Base-by-base conservation (phyloP, 1,140 invertebrate species). In the Rhyzopertha dominica region DNA sequence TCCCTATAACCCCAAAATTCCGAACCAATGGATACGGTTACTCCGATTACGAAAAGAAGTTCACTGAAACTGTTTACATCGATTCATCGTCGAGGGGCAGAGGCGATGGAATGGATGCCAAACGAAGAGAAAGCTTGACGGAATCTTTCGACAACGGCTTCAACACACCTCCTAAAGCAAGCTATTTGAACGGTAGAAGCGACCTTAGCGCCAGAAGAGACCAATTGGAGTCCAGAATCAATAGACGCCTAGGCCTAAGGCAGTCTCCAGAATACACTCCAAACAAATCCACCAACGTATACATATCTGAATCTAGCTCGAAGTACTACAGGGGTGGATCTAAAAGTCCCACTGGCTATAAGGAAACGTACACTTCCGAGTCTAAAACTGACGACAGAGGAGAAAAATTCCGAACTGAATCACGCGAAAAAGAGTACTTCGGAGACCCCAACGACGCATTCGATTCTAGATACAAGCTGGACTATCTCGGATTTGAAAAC, bases 121-220 rank as follows among this genome's bases (percentile, higher is more conserved):
- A 73, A 52, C 69, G 73, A 43, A 71, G 75, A 40, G 69, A 74
- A 47, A 74, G 63, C 50, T 49, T 67, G 7, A 72, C 71, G 38
- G 63, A 71, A 53, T 43, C 49, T 23, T 29, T 54, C 8, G 49
- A 60, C 36, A 51, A 55, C 23, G 40, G 34, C 3, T 42, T 53
- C 25, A 42, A 46, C 24, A 24, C 38, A 10, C 30, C 34, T 7
- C 31, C 34, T 22, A 69, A 73, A 49, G 43, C 55, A 35, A 69
- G 70, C 50, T 39, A 66, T 23, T 65, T 68, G 40, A 62, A 72
- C 51, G 63, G 68, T 52, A 69, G 74, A 23, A 73, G 70, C 48
- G 79, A 83, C 53, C 53, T 86, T 24, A 84, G 82, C 58, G 77
- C 81, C n/a, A 70, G 84, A 19, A 68, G 85, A 14, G 80, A 85